Base-by-base conservation (phyloP, 2,113 vertebrate genomes). In the Anguilla japonica region DNA sequence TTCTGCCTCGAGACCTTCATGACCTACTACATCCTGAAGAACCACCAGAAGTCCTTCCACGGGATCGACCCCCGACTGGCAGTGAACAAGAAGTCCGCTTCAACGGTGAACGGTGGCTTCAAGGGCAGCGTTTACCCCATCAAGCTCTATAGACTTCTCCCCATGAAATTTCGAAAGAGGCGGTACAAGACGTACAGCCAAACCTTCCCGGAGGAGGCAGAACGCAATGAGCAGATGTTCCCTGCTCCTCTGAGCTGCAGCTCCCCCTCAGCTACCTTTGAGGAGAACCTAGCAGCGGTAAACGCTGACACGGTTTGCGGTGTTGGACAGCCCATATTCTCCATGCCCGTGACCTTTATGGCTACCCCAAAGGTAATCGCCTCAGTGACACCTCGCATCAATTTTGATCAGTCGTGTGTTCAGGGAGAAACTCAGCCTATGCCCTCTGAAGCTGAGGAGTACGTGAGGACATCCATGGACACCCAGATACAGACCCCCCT, bases 21-120 rank as follows among this genome's bases (percentile, higher is more conserved):
- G 97, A 99, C 98, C 50, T 99, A 99, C 85, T 99, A 99, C 83
- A 98, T 99, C 88, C 95, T 99, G 56, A 99, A 99, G 93, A 99
- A 99, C 91, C 98, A 99, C 87, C 98, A 99, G 92, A 99, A 99
- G 91, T 97, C 98, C 88, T 99, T 98, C 93, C 98, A 99, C 79
- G 98, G 98, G 84, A 98, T 99, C 85, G 98, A 99, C 89, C 98
- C 98, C n/a, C 96, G 94, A 78, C 92, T 98, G 34, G 96, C 97
- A 29, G 96, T 97, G 78, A 98, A 95, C 85, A 99, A 97, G 82
- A 99, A 99, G 91, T 96, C 97, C 0, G 96, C 97, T 40, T 53
- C 50, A 53, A 53, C 11, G 13, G 50, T 53, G 50, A 98, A 97
- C 0, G 97, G 97, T 39, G 97, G 97, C 71, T 92, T 98, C 56